A percentile compares a stretch with the other conserved stretches of the same genome.
phyloP scores from a whole-genome alignment of 2,888 invertebrate genomes.

The Aphodius sticticus region DNA sequence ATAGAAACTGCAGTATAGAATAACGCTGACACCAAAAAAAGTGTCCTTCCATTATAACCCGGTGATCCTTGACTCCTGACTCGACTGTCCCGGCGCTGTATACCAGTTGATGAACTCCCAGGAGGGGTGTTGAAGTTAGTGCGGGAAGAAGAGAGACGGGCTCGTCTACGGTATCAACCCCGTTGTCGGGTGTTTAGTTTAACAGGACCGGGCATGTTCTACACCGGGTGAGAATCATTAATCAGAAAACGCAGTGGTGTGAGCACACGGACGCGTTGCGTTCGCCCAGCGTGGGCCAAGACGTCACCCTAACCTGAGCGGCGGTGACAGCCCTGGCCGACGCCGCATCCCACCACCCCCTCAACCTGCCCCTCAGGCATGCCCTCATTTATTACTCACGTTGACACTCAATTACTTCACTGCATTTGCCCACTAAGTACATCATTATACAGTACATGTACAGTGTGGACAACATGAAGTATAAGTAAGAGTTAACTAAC shows the following conservation, averaged over 20 bases:
- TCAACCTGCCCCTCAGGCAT: background rate
- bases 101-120: background rate
- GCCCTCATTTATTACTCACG: background rate
- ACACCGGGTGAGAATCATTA: background rate
- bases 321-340: background rate
- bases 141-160: background rate
- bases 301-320: background rate
- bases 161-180: background rate
- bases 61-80: background rate
- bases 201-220: background rate
- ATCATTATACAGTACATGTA: background rate
- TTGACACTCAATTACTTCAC: background rate
- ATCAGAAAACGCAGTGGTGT: background rate
- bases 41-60: background rate
- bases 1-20: no score
- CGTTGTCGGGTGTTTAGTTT: slow-evolving; percentile 4
- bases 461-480: background rate
- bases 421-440: background rate
- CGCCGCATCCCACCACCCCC: background rate
- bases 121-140: background rate
- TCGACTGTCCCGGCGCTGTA: background rate
- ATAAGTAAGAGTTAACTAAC: no score
- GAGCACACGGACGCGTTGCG: background rate
- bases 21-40: no score
- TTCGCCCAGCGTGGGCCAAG: background rate